Base-by-base conservation (phyloP, 2,113 vertebrate genomes). In the Gorilla gorilla region DNA sequence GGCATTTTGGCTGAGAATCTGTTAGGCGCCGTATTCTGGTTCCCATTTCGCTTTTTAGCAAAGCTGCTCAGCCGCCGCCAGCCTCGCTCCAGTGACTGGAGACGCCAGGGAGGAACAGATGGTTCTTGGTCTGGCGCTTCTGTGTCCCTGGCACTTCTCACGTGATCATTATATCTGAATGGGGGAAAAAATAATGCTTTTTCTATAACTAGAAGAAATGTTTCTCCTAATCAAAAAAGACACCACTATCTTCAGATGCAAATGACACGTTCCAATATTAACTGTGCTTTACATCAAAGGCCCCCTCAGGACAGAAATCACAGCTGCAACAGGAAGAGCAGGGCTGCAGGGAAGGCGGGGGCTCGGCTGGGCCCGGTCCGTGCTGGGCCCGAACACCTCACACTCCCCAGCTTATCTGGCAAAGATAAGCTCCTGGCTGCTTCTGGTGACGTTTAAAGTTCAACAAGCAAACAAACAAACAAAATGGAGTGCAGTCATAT, bases 111-210 rank as follows among this genome's bases (percentile, higher is more conserved):
- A 95, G 66, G 97, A 96, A 90, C 98, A 98, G 98, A 97, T 97
- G 98, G 98, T 92, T 98, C 97, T 80, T 95, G 98, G 97, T 97
- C 98, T 97, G 98, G 98, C 0, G 0, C 97, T 96, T 97, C 40
- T 93, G 97, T 97, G 98, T 97, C 98, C 97, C 98, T 97, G 97
- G 98, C 97, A 94, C 89, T 7, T 90, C 93, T 97, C 98, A 97
- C 76, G 78, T 94, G 98, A 97, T 95, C 90, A 6, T 75, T 94
- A 78, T 88, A 96, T 97, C 89, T 94, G 96, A 98, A 82, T 90
- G 97, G 96, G 97, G 61, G 94, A 94, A 94, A 88, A 98, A 97
- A 98, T 90, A 40, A 95, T 48, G 88, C 97, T 98, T 96, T 92
- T 93, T 79, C 85, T 93, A 61, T 96, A 97, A 97, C 90, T 84